phyloP scores from a whole-genome alignment of 2,797 vertebrate species.

The Eutrigla gurnardus region DNA sequence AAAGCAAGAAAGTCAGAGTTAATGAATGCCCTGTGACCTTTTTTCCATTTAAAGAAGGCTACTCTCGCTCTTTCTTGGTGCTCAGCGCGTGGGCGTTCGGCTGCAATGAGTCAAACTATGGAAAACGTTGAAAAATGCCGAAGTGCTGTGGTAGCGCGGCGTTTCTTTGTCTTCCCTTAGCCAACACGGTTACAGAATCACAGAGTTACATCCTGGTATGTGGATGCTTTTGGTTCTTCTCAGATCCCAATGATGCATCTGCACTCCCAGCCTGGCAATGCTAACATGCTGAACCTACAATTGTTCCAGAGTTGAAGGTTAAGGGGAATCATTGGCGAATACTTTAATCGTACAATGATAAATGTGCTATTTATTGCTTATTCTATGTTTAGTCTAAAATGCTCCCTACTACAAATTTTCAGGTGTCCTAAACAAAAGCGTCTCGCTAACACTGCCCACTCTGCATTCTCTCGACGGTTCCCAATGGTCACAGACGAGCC shows the following conservation, averaged over 20 bases:
- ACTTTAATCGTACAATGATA: neutral
- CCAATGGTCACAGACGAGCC: conserved; percentile 19
- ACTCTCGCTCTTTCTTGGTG: conserved; percentile 14
- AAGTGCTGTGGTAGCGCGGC: conserved; percentile 40
- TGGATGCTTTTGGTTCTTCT: conserved; percentile 23
- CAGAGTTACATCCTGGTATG: conserved; percentile 12
- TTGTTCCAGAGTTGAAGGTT: neutral
- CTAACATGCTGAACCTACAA: neutral
- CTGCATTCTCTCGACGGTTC: conserved; percentile 22
- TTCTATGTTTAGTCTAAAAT: neutral
- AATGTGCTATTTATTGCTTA: conserved; percentile 31
- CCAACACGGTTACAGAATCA: conserved; percentile 10
- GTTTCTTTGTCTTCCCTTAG: conserved; percentile 14
- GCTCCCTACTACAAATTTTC: neutral
- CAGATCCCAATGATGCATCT: conserved; percentile 26
- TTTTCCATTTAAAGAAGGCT: conserved; percentile 23
- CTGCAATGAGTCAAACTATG: conserved; percentile 41
- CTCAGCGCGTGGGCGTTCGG: conserved; percentile 31
- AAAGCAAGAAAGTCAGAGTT: conserved; percentile 33
- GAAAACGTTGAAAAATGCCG: conserved; percentile 40
- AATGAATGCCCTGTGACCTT: conserved; percentile 24
- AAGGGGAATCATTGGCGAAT: neutral
- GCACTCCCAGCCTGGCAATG: conserved; percentile 4
- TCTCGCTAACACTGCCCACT: conserved; percentile 34
- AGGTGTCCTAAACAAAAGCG: conserved; percentile 11